Base-by-base conservation (phyloP, 92 coral and sea anemone genomes). In the Palythoa heliodiscus region DNA sequence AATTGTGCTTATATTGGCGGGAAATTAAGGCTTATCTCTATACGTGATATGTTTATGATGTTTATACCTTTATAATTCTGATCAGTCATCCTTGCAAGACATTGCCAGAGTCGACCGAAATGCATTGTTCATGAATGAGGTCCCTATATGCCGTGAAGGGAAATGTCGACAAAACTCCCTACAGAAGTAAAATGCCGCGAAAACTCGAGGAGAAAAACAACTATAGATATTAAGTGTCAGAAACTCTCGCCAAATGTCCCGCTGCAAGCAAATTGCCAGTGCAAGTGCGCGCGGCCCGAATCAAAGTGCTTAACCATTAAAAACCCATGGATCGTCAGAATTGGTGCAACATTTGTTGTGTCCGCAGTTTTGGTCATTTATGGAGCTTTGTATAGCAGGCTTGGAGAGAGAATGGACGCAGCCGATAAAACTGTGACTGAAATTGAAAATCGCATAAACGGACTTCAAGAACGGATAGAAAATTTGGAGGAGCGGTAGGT, bases 101-200 rank as follows among this genome's bases (percentile, higher is more conserved):
- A 52, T 53, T 75, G 15, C 11, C 2, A 25, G 67, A 22, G 67
- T 22, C 63, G 48, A 22, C 60, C 47, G n/a, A 61, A 43, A 40
- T 38, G 73, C 57, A 47, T 47, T 48, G 61, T n/a, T n/a, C n/a
- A n/a, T 20, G 43, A 80, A 64, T 67, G 63, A 76, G n/a, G 23
- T 54, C 10, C 4, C 22, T 8, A 1, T 22, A 29, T 64, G 83
- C 61, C 37, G 66, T 64, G 74, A 48, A 55, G 70, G 73, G 84
- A 80, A 68, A 80, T 80, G 84, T 67, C 84, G 52, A 80, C 84
- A 64, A 80, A 80, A 80, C 60, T 80, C 66, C 84, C 64, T 39
- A 80, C 84, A 8, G 84, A 80, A 80, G 74, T 68, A 43, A 80
- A 80, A 80, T 47, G 71, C 48, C 58, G 64, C 20, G 84, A 80